A percentile compares a stretch with the other conserved stretches of the same genome.
Evolutionary conservation across 2,113 vertebrate genomes (phyloP).

Genomic region (Cercopithecus mona): DNA sequence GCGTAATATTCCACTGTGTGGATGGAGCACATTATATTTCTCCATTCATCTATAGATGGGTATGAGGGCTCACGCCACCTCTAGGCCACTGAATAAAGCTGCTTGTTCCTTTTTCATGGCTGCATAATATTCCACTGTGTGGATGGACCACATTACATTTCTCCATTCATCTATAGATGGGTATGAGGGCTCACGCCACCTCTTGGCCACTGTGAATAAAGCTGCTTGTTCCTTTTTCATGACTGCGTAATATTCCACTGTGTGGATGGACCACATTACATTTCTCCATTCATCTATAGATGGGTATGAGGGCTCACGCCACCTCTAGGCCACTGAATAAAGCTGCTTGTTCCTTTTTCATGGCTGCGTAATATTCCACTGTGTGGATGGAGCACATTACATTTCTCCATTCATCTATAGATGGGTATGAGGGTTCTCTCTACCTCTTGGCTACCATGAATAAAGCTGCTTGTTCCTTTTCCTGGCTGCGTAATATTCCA

Average conservation of each 20-base stretch:
- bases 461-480: no score
- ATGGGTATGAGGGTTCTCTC: no score
- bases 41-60: accelerated
- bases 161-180: accelerated
- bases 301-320: accelerated
- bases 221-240: background rate
- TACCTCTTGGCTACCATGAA: no score
- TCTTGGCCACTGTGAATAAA: background rate
- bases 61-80: accelerated
- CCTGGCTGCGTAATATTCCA: no score
- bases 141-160: accelerated
- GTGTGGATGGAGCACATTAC: no score
- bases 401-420: no score
- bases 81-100: no score
- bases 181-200: accelerated
- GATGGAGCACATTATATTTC: accelerated
- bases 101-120: background rate
- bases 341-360: no score
- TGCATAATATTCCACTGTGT: accelerated
- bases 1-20: accelerated
- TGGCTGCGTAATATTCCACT: no score
- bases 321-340: no score
- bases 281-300: accelerated
- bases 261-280: accelerated
- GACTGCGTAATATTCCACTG: background rate